Evolutionary conservation across 2,113 vertebrate genomes (phyloP), one percentile per base, ranked within the genome.

Genomic region (Hypocryptadius cinnamomeus): DNA sequence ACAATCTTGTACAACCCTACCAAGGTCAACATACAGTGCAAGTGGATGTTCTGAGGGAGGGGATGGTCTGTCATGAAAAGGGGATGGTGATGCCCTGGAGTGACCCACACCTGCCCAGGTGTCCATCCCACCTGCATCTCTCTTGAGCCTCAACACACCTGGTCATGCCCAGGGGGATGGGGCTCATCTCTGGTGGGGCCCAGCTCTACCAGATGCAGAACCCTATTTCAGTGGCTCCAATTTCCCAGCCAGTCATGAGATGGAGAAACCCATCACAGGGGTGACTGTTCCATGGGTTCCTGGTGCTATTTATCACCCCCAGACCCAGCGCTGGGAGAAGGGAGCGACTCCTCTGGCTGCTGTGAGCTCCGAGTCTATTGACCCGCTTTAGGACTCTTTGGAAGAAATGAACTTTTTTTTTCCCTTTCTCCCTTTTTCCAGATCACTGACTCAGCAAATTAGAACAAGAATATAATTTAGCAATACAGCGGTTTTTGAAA

Each of bases 381-480:
- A 94, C 96, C 96, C 19, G 80, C 89, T 96, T 96, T 88, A 93
- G 95, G 92, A 93, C 94, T 96, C 93, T 96, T 94, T 42, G 61
- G 85, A 91, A 94, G 80, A 95, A 85, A 95, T 85, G 85, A 95
- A 97, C 96, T 95, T 96, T 94, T 92, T 90, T 94, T 85, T 90
- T 77, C 39, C 64, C 76, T 95, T 89, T 95, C 85, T 96, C 94
- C 95, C 95, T 96, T 96, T 96, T 97, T 96, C 96, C 96, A 97
- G 96, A 96, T 90, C 96, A 96, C 93, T 96, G 96, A 97, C 93
- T 96, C 95, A 96, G 96, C 96, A 96, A 97, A 97, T 97, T 96
- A 96, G 94, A 97, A 97, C 96, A 97, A 89, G 96, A 96, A 95
- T 93, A 96, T 96, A 97, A 97, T 97, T 97, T 96, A 97, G 96